Evolutionary conservation across 1,140 invertebrate genomes (phyloP).

Genomic region (Calliphora vicina): DNA sequence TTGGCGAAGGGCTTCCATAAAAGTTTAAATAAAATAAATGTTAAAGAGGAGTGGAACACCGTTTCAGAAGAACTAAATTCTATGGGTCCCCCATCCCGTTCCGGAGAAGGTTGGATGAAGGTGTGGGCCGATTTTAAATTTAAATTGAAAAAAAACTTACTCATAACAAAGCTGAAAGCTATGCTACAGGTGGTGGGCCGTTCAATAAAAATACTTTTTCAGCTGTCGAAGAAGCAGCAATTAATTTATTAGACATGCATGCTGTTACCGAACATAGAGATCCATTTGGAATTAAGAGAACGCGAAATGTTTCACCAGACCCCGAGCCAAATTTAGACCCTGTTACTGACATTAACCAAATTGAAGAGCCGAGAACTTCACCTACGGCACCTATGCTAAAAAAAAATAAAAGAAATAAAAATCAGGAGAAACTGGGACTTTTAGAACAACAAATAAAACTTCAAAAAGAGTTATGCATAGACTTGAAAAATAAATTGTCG

Average conservation of each 20-base stretch:
- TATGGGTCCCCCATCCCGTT: neutral
- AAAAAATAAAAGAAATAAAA: neutral
- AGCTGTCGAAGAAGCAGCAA: neutral
- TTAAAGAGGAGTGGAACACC: neutral
- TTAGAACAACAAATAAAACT: neutral
- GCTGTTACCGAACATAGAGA: neutral
- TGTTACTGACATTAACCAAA: neutral
- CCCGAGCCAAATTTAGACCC: neutral
- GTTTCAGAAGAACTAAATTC: neutral
- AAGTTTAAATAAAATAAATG: neutral
- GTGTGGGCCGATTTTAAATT: neutral
- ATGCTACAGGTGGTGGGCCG: neutral
- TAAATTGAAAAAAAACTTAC: neutral
- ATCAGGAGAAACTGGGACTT: neutral
- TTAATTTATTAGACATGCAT: neutral
- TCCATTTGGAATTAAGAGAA: neutral
- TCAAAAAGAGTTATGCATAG: neutral
- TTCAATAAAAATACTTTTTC: neutral
- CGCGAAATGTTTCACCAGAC: neutral
- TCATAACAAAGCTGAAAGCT: neutral
- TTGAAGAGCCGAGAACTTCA: neutral
- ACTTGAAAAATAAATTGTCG: neutral
- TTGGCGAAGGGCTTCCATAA: neutral
- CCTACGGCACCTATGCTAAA: neutral
- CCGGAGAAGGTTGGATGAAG: neutral